Evolutionary conservation across 2,113 vertebrate species (phyloP).

Genomic region (Eulemur rufifrons): DNA sequence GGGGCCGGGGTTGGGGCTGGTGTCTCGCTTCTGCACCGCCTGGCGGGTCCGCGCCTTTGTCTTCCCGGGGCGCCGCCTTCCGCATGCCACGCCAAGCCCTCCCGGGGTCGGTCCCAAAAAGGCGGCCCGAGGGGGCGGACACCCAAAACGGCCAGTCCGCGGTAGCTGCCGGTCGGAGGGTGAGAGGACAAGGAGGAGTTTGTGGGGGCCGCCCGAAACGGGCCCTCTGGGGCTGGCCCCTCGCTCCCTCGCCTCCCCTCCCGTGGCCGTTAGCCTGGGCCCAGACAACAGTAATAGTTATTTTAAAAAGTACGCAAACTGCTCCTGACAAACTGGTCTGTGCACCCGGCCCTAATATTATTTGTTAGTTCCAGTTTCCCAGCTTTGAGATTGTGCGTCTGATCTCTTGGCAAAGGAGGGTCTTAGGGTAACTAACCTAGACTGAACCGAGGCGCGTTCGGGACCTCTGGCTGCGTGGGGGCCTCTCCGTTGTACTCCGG

Average conservation of each 20-base stretch:
- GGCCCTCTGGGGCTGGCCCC: neutral
- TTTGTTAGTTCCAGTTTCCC: neutral
- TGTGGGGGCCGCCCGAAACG: rapidly evolving
- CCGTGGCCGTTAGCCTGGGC: neutral
- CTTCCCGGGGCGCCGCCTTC: neutral
- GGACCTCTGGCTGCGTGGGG: neutral
- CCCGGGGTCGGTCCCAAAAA: rapidly evolving
- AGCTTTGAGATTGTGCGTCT: neutral
- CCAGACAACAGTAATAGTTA: neutral
- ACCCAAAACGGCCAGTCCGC: rapidly evolving
- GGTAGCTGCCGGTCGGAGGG: neutral
- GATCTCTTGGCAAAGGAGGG: neutral
- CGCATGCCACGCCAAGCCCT: rapidly evolving
- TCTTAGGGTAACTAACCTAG: neutral
- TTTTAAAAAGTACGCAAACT: neutral
- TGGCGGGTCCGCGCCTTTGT: neutral
- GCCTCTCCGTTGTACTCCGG: neutral
- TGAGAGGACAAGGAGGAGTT: neutral
- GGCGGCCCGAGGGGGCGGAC: neutral
- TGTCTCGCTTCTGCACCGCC: neutral
- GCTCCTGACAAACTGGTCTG: neutral
- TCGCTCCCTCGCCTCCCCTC: rapidly evolving
- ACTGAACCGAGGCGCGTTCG: neutral
- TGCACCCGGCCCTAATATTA: neutral
- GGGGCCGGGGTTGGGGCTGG: neutral